Evolutionary conservation across 2,888 invertebrate genomes (phyloP), one percentile per base, ranked within the genome.

Genomic region (Parapristionchus giblindavisi): DNA sequence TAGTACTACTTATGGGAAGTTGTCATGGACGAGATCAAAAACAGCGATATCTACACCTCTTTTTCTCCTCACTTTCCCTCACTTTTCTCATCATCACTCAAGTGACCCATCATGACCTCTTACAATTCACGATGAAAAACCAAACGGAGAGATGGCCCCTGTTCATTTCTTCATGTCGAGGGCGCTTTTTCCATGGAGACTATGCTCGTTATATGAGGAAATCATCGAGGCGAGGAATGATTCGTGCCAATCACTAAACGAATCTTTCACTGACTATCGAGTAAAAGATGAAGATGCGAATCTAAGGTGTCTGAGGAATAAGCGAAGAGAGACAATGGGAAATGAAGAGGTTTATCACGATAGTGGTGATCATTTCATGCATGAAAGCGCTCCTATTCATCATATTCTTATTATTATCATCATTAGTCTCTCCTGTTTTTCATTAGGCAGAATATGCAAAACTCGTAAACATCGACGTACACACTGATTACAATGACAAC

Each of bases 41-140:
- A 52, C 63, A 43, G 43, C 63, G 40, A 40, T 21, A 65, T 65
- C 43, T 43, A 43, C 63, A 65, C 27, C 36, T 29, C 43, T 3
- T 43, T n/a, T 32, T 29, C 6, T 43, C 43, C 38, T 61, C 40
- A 27, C 38, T 43, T 8, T 43, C 43, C n/a, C 11, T 60, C 60
- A 17, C 32, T 61, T 61, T 40, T 61, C 43, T 65, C 52, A 14
- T 27, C 27, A 27, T 2, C 27, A 51, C 11, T 34, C 32, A 68
- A 52, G 34, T 68, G 68, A 68, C 68, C 68, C 34, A 68, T 48
- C 51, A 68, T 38, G 65, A 66, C 68, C 68, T 68, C 68, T 24
- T 68, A 29, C 51, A 48, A 48, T 48, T 43, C 51, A n/a, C 51
- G 52, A 34, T 34, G 43, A 68, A 38, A 68, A n/a, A 51, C 11